A percentile compares a stretch with the other conserved stretches of the same genome.
Evolutionary conservation across 1,140 invertebrate genomes (phyloP).

Genomic region (Saccostrea glomerata): DNA sequence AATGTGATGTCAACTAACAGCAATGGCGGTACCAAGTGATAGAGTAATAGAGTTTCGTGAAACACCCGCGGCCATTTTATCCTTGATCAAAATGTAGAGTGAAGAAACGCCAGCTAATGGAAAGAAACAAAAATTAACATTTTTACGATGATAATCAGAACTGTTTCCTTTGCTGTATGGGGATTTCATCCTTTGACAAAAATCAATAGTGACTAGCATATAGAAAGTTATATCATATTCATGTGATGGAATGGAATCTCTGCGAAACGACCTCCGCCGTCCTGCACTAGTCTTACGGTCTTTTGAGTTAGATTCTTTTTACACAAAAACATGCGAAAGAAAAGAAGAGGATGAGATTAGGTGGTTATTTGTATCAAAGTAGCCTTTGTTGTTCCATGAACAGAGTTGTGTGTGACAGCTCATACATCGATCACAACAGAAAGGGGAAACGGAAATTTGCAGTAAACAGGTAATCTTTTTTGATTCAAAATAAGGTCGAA

Average conservation of each 20-base stretch:
- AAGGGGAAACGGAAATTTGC: too few species aligned
- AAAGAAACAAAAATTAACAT: not conserved
- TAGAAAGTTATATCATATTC: too few species aligned
- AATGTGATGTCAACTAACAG: not conserved
- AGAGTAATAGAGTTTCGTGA: not conserved
- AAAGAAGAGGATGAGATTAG: not conserved
- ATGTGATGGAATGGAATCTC: too few species aligned
- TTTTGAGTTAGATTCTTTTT: not conserved
- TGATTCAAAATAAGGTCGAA: too few species aligned
- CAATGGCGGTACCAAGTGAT: not conserved
- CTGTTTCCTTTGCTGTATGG: not conserved
- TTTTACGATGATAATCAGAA: not conserved
- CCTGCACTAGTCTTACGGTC: not conserved
- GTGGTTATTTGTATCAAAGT: slow-evolving; percentile 2
- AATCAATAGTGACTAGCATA: too few species aligned
- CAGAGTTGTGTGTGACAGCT: too few species aligned
- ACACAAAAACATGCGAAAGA: not conserved
- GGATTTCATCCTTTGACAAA: not conserved
- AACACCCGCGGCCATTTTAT: not conserved
- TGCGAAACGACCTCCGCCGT: not conserved
- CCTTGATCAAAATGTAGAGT: not conserved
- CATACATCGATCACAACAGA: too few species aligned
- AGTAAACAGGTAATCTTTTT: too few species aligned
- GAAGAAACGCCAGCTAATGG: not conserved
- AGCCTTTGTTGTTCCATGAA: not conserved